Conservation (phyloP, 2,113 vertebrate species). For the Tympanuchus pallidicinctus region DNA sequence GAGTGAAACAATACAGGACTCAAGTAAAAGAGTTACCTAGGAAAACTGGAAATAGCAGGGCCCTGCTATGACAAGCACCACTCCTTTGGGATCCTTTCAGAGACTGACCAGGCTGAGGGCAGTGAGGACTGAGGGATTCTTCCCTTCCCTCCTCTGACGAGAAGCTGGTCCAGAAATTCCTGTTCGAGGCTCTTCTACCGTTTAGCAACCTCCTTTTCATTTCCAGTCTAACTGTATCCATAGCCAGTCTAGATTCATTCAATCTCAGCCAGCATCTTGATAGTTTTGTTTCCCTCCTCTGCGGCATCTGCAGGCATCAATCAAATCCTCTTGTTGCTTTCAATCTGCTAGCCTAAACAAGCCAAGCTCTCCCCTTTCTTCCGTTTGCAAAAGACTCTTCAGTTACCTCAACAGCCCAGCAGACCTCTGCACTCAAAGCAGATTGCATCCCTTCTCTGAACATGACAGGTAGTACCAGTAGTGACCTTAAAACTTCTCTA, state of each 20-base stretch:
- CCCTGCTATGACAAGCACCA: neutral
- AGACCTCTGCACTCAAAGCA: neutral
- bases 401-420: neutral
- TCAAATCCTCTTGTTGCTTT: constrained; percentile 47
- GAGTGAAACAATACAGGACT: neutral
- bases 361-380: neutral
- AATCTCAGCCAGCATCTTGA: constrained; percentile 37
- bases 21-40: neutral
- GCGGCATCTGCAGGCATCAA: constrained; percentile 38
- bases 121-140: neutral
- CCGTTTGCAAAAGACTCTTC: neutral
- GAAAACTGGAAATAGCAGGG: neutral
- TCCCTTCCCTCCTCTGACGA: neutral
- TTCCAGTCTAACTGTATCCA: constrained; percentile 54
- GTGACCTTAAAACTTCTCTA: neutral
- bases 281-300: constrained; percentile 28
- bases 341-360: constrained; percentile 41
- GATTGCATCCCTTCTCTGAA: neutral
- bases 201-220: constrained; percentile 34
- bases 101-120: constrained; percentile 10
- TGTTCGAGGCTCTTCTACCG: neutral
- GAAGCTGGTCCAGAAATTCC: constrained; percentile 55
- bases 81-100: neutral
- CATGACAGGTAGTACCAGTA: accelerated
- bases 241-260: constrained; percentile 41